Evolutionary conservation across 2,797 vertebrate genomes (phyloP), one percentile per base, ranked within the genome.

Genomic region (Oreortyx pictus): DNA sequence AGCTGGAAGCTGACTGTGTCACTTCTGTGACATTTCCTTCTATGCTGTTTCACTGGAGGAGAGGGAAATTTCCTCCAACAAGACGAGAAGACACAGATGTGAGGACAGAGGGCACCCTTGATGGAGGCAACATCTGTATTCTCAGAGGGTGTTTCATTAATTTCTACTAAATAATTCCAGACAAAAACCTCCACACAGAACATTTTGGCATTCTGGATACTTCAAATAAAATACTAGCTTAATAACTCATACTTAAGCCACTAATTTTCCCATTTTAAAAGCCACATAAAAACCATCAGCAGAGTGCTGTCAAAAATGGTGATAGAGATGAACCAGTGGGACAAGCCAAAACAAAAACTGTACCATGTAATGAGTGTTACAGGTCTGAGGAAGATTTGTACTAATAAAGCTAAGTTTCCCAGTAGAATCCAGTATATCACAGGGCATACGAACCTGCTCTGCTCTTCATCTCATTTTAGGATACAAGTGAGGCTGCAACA

Each of bases 261-360:
- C 52, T 76, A 50, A 89, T 92, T 94, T 86, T 92, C 94, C 72
- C 70, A 79, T 88, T 89, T 93, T 67, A 88, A 84, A 86, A 92
- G 78, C 57, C 88, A 85, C 54, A 93, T 49, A 71, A 89, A 41
- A 65, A 94, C 89, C 94, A 65, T 56, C 75, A 86, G 46, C 71
- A 49, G 22, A 79, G 56, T 1, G 24, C 33, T 89, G 46, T 79
- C 73, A 82, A 81, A 61, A 68, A 72, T 23, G 35, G 81, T 6
- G 76, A 70, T 65, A 74, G 23, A 82, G 82, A 82, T 4, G 41
- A 92, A 68, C 17, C 5, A 18, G 6, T 49, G 9, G 46, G 7
- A 64, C 44, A 13, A 89, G 72, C 27, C 82, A 89, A 88, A 93
- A 70, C 77, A 81, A 83, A 89, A 88, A 8, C 76, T 83, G 62